Percentiles rank a stretch among this genome's conserved stretches.
These are phyloP conservation scores for Zosterops borbonicus DNA, from an alignment of 2,113 vertebrate species.

Conservation along the genomic window DNA sequence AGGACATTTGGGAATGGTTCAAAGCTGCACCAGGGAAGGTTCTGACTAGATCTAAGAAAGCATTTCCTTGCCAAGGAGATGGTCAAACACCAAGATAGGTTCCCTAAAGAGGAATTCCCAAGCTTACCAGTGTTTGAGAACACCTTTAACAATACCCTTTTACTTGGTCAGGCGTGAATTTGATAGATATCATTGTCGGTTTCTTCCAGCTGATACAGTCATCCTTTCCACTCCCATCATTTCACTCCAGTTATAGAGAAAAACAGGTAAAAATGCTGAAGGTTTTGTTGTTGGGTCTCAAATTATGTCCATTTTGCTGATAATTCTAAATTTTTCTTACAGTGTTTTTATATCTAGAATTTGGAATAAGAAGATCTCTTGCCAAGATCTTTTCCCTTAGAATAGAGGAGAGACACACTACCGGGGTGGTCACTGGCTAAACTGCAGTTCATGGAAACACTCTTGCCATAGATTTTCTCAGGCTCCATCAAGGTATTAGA, in stretches of 20 bases:
- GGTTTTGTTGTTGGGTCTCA: neutral
- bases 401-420: neutral
- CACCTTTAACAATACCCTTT: rapidly evolving
- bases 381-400: neutral
- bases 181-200: rapidly evolving
- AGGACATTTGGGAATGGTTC: rapidly evolving
- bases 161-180: neutral
- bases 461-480: neutral
- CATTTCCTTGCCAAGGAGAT: rapidly evolving
- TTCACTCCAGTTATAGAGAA: neutral
- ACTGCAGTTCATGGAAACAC: neutral
- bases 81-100: neutral
- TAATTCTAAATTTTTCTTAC: neutral
- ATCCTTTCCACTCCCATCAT: neutral
- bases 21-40: neutral
- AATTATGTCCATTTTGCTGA: neutral
- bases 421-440: neutral
- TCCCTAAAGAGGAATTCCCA: neutral
- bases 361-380: rapidly evolving
- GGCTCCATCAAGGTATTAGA: neutral
- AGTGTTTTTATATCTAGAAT: neutral
- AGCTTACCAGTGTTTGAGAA: neutral
- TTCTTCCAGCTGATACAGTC: neutral
- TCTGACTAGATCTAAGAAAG: neutral
- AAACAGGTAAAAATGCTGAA: neutral